Base-by-base conservation (phyloP, 2,113 vertebrate species). In the Lepisosteus osseus region DNA sequence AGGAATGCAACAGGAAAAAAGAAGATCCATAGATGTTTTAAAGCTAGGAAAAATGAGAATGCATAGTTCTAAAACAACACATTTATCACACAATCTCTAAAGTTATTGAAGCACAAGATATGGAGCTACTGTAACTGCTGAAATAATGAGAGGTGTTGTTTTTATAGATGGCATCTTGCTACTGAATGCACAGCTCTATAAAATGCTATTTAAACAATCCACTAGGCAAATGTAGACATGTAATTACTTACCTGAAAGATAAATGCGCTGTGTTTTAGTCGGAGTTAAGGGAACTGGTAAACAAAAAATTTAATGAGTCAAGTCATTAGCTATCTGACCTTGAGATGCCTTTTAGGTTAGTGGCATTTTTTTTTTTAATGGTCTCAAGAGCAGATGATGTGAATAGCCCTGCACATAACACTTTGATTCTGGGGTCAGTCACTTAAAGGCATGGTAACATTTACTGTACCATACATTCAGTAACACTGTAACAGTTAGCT, bases 121-220 rank as follows among this genome's bases (percentile, higher is more conserved):
- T 7, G n/a, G 40, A 75, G 47, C 29, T 29, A 41, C 59, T 41
- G 56, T 61, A 70, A 3, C 3, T 57, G 12, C 61, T 67, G 63
- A 76, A 80, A 68, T 74, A 69, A 75, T 47, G 6, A 68, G 9
- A 80, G 8, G n/a, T 55, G 29, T 29, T 41, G 51, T 72, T 81
- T 77, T 41, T 65, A 64, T 55, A 55, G 66, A 63, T 61, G 2
- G 29, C 57, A 65, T 78, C 42, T 76, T 63, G 11, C 0, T 70
- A 47, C 11, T 42, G 55, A 4, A 41, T 7, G 0, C 47, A 0
- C 63, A 78, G 29, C 51, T 47, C 75, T 67, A 63, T 47, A 29
- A 66, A 71, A 55, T 68, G 43, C 76, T 71, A 17, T 65, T 77
- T 67, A 63, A 81, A 7, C 7, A 65, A 81, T 6, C 6, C 12